These are phyloP conservation scores for Callipepla squamata DNA, from an alignment of 2,113 vertebrate genomes.

Conservation along the genomic window DNA sequence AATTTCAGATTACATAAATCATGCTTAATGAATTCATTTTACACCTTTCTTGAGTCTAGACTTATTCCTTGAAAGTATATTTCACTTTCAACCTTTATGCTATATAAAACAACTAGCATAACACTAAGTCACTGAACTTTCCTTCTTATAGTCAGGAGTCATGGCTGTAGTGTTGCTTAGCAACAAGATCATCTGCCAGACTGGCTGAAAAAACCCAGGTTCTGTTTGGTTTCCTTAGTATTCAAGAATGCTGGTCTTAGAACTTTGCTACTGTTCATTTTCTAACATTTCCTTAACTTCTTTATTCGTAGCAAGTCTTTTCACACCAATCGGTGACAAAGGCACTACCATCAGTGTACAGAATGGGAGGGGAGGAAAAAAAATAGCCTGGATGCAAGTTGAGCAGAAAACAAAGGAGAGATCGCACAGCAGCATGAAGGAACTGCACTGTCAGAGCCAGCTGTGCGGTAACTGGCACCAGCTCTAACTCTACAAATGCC, in stretches of 20 bases:
- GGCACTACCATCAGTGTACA: neutral
- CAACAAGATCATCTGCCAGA: slow-evolving; percentile 20
- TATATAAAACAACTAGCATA: neutral
- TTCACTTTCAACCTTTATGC: neutral
- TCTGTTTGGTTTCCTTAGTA: neutral
- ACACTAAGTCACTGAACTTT: neutral
- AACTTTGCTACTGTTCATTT: neutral
- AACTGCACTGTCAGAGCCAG: neutral
- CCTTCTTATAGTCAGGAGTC: neutral
- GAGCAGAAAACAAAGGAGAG: neutral
- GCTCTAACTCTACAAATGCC: neutral
- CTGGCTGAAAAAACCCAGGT: neutral
- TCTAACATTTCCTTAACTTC: slow-evolving; percentile 2
- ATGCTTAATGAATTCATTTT: neutral
- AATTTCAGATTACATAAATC: neutral
- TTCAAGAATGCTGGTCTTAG: neutral
- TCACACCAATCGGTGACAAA: neutral
- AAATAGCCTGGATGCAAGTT: neutral
- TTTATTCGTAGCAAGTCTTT: neutral
- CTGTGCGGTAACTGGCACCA: neutral
- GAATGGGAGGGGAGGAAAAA: neutral
- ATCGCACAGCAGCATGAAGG: neutral
- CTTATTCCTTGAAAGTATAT: neutral
- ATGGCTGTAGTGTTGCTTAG: slow-evolving; percentile 39
- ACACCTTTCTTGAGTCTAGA: neutral